phyloP scores from a whole-genome alignment of 2,113 vertebrate genomes.

The Etheostoma cragini region DNA sequence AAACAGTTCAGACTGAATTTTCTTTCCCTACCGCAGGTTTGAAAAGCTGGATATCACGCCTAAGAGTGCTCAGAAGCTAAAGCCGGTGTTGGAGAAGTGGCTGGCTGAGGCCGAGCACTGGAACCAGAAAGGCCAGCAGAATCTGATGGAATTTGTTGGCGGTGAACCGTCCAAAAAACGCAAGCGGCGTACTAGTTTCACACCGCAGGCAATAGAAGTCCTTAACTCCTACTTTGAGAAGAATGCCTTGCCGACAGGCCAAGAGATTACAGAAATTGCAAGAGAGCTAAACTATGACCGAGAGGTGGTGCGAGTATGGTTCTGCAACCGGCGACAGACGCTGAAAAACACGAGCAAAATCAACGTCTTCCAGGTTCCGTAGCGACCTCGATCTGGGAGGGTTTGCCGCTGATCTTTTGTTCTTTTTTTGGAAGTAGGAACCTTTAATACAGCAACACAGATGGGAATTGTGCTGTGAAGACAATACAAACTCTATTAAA shows the following conservation, averaged over 20 bases:
- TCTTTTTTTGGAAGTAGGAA: constrained; percentile 28
- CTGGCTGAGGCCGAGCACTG: constrained; percentile 94
- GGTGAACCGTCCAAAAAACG: constrained; percentile 97
- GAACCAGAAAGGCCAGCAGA: constrained; percentile 97
- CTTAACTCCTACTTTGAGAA: constrained; percentile 98
- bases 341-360: constrained; percentile 98
- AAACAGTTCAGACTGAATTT: neutral
- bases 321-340: constrained; percentile 97
- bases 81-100: constrained; percentile 97
- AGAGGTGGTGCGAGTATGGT: constrained; percentile 97
- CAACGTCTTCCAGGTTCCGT: constrained; percentile 93
- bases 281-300: constrained; percentile 98
- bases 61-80: constrained; percentile 98
- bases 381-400: constrained; percentile 39
- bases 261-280: constrained; percentile 97
- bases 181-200: constrained; percentile 96
- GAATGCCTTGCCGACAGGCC: constrained; percentile 93
- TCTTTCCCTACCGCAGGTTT: constrained; percentile 83
- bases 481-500: neutral
- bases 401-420: neutral
- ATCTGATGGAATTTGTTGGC: constrained; percentile 97
- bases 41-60: constrained; percentile 98
- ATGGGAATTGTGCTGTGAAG: constrained; percentile 39
- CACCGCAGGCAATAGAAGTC: constrained; percentile 95
- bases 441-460: constrained; percentile 36